Conservation (phyloP, 2,797 vertebrate genomes). For the Hydrocynus forskahlii region DNA sequence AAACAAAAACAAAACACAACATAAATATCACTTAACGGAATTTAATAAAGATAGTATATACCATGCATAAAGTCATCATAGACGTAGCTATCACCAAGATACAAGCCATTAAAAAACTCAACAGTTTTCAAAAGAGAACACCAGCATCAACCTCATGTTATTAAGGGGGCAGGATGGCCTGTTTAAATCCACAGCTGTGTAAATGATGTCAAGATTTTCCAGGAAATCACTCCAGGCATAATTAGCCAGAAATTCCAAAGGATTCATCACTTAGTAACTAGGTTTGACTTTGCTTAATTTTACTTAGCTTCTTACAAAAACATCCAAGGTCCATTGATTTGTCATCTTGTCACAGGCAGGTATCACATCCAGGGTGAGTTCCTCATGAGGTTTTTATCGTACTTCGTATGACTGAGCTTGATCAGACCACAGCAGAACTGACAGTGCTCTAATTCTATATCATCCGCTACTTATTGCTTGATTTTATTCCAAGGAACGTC, state of each 20-base stretch:
- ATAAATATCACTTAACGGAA: neutral
- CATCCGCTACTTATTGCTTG: neutral
- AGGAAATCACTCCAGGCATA: conserved; percentile 70
- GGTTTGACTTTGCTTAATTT: conserved; percentile 68
- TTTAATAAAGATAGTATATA: neutral
- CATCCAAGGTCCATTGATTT: conserved; percentile 43
- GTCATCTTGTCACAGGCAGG: conserved; percentile 35
- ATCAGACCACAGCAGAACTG: neutral
- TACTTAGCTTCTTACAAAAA: conserved; percentile 55
- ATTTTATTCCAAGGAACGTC: neutral
- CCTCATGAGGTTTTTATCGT: neutral
- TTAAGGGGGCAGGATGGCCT: conserved; percentile 33
- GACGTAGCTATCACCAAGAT: neutral
- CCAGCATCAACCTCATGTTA: conserved; percentile 21
- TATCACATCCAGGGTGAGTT: conserved; percentile 18
- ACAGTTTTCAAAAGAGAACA: conserved; percentile 22
- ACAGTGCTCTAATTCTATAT: neutral
- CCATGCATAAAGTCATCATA: neutral
- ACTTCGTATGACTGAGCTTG: neutral
- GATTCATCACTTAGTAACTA: conserved; percentile 77
- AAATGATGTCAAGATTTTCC: conserved; percentile 69
- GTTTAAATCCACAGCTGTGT: conserved; percentile 51
- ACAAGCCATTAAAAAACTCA: neutral
- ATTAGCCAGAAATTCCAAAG: conserved; percentile 67
- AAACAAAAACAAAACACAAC: neutral